Percentiles rank a stretch among this genome's conserved stretches.
Conservation (phyloP, 2,113 vertebrate genomes). For the Saimiri boliviensis region DNA sequence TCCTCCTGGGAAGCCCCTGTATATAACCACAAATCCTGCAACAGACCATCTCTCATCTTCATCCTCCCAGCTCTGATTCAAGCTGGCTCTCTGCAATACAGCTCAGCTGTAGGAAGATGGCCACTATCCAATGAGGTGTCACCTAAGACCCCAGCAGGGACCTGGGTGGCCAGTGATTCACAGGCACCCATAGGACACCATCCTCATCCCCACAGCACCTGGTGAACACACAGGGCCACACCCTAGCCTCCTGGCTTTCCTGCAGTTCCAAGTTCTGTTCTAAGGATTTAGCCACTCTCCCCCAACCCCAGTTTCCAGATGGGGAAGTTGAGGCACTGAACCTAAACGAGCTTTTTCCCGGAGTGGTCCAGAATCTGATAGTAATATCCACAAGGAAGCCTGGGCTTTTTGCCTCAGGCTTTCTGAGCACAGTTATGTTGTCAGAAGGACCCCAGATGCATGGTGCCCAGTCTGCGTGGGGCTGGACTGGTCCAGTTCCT, state of each 20-base stretch:
- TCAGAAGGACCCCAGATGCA: neutral
- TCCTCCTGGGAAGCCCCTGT: neutral
- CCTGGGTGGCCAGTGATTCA: neutral
- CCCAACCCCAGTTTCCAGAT: constrained; percentile 5
- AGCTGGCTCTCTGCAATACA: neutral
- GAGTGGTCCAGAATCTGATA: neutral
- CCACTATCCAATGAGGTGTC: neutral
- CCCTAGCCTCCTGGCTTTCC: neutral
- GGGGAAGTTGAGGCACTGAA: constrained; percentile 28
- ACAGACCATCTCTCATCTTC: neutral
- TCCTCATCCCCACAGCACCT: neutral
- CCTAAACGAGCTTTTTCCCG: neutral
- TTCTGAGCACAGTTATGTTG: neutral
- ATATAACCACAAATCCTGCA: neutral
- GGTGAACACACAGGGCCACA: neutral
- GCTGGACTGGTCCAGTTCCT: neutral
- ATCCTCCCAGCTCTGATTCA: neutral
- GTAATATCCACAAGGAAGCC: neutral
- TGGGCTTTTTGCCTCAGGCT: neutral
- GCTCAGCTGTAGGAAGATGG: neutral
- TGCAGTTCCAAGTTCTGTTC: neutral
- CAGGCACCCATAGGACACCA: neutral
- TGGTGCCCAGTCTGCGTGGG: neutral
- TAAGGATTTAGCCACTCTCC: neutral
- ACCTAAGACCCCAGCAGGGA: neutral